A percentile compares a stretch with the other conserved stretches of the same genome.
Evolutionary conservation across 1,140 invertebrate genomes (phyloP).

Genomic region (Chionoecetes opilio): DNA sequence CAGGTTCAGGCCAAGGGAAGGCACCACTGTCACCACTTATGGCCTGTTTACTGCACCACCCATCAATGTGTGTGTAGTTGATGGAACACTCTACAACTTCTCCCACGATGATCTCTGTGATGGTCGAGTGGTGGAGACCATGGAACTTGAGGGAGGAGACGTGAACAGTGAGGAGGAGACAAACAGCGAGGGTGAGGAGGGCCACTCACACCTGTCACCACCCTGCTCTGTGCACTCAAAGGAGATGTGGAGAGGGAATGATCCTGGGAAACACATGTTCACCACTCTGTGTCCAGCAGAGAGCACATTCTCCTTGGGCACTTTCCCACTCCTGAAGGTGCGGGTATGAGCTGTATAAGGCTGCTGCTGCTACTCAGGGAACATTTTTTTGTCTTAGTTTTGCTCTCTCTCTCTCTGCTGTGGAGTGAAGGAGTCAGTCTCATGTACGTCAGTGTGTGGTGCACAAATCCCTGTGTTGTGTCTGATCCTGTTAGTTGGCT

Average conservation of each 20-base stretch:
- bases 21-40: slow-evolving; percentile 31
- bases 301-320: slow-evolving; percentile 67
- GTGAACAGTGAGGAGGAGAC: not conserved
- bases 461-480: not conserved
- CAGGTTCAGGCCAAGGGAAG: slow-evolving; percentile 61
- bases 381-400: no score
- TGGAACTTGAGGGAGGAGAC: slow-evolving; percentile 48
- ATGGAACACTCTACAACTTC: slow-evolving; percentile 69
- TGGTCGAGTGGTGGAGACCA: slow-evolving; percentile 56
- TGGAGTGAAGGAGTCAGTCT: not conserved
- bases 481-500: not conserved
- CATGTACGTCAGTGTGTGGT: not conserved
- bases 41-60: slow-evolving; percentile 65
- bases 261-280: slow-evolving; percentile 52
- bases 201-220: not conserved
- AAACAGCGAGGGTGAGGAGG: not conserved
- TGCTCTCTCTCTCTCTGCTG: no score
- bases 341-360: not conserved
- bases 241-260: slow-evolving; percentile 67
- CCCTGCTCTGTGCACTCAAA: not conserved
- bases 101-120: slow-evolving; percentile 64
- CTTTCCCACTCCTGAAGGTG: slow-evolving; percentile 67
- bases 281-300: slow-evolving; percentile 69
- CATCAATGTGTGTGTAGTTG: slow-evolving; percentile 67
- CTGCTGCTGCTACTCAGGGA: not conserved